phyloP scores from a whole-genome alignment of 2,888 invertebrate genomes.

The Epistrophe eligans region DNA sequence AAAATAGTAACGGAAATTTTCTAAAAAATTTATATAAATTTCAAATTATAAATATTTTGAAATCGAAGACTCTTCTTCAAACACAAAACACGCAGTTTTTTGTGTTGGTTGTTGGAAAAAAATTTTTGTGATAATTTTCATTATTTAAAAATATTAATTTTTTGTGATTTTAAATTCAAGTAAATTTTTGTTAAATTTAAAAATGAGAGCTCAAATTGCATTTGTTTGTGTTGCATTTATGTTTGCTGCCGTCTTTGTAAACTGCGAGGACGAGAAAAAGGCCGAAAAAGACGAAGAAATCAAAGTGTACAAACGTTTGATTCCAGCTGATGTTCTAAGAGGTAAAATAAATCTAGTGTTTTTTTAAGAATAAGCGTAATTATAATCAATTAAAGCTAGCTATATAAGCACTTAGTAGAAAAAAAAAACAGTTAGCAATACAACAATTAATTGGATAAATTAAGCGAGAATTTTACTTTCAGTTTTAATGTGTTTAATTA shows the following conservation, averaged over 20 bases:
- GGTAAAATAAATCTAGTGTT: constrained; percentile 85
- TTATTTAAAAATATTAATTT: constrained; percentile 21
- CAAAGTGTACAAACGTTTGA: constrained; percentile 91
- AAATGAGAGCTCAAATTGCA: constrained; percentile 77
- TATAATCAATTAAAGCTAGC: not conserved
- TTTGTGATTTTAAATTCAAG: constrained; percentile 31
- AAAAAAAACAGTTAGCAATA: not conserved
- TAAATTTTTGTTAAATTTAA: constrained; percentile 19
- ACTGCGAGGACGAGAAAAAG: constrained; percentile 83
- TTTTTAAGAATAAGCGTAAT: not conserved
- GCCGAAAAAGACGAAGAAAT: constrained; percentile 84
- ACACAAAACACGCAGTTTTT: too few species aligned
- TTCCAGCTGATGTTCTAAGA: constrained; percentile 95
- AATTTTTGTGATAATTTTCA: constrained; percentile 53
- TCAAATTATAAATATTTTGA: constrained; percentile 16
- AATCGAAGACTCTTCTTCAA: constrained; percentile 1
- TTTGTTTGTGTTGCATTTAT: constrained; percentile 82
- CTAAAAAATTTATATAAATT: constrained; percentile 6
- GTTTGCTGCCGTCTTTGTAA: constrained; percentile 84
- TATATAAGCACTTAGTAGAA: not conserved
- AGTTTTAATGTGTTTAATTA: not conserved
- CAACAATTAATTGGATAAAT: not conserved
- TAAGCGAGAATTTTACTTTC: not conserved
- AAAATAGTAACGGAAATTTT: constrained; percentile 27
- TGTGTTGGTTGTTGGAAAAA: not conserved